Conservation (phyloP, 2,113 vertebrate genomes). For the Mystacornis crossleyi region DNA sequence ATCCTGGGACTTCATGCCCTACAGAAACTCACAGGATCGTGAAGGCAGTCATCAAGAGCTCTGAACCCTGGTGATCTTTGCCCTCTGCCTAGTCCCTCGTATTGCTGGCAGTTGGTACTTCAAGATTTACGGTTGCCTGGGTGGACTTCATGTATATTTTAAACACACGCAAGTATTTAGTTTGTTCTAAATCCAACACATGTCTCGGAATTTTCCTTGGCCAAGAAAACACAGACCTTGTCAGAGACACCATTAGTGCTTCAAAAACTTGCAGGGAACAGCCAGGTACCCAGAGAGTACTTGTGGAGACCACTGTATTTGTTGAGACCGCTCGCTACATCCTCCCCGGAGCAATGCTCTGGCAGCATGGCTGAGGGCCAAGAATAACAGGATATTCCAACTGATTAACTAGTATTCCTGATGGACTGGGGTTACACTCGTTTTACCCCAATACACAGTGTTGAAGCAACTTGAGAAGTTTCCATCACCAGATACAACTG, state of each 20-base stretch:
- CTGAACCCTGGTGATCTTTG: neutral
- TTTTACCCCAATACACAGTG: neutral
- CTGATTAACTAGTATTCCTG: neutral
- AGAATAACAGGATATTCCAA: neutral
- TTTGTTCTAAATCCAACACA: neutral
- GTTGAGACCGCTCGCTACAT: neutral
- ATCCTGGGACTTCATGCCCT: neutral
- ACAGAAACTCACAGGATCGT: neutral
- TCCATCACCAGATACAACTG: neutral
- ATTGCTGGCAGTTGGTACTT: neutral
- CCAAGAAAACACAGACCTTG: neutral
- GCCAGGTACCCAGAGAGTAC: neutral
- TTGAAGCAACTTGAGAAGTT: conserved; percentile 24
- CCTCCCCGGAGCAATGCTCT: neutral
- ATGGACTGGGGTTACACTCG: neutral
- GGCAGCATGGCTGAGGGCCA: neutral
- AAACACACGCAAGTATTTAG: neutral
- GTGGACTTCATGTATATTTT: neutral
- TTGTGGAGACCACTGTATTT: neutral
- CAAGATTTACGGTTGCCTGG: neutral
- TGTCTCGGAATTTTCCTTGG: neutral
- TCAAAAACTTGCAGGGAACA: neutral
- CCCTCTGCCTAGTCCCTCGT: neutral
- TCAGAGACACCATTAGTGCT: neutral
- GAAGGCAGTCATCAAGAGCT: neutral